Evolutionary conservation across 2,113 vertebrate species (phyloP).

Genomic region (Mobula birostris): DNA sequence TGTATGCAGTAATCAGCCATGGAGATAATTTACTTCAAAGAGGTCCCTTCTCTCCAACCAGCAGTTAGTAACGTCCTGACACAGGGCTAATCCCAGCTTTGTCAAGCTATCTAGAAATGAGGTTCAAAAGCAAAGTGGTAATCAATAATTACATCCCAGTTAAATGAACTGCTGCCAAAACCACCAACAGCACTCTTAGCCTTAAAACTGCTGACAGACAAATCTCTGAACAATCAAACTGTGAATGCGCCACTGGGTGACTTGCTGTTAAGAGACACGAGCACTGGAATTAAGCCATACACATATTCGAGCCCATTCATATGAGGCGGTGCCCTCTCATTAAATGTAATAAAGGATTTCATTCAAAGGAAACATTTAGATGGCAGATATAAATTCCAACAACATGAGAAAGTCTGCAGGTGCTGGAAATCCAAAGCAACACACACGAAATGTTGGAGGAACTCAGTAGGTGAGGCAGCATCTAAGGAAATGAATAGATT

Average conservation of each 20-base stretch:
- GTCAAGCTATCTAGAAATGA: neutral
- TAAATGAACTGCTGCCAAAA: neutral
- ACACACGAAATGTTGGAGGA: no score
- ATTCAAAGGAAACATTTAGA: neutral
- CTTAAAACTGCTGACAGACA: neutral
- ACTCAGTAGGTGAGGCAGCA: no score
- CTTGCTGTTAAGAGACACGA: neutral
- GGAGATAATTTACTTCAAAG: neutral
- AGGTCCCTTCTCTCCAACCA: neutral
- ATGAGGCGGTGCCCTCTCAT: neutral
- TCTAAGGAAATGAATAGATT: no score
- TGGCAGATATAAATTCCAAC: no score
- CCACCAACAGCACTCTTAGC: neutral
- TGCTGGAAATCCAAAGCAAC: no score
- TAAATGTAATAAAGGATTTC: neutral
- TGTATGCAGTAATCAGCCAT: neutral
- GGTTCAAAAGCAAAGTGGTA: neutral
- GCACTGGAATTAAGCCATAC: neutral
- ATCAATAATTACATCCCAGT: constrained; percentile 22
- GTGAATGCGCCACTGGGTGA: neutral
- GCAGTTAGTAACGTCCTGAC: neutral
- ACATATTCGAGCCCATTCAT: neutral
- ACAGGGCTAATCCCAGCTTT: neutral
- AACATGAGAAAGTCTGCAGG: no score
- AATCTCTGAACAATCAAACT: neutral